Evolutionary conservation across 2,113 vertebrate genomes (phyloP).

Genomic region (Xyrauchen texanus): DNA sequence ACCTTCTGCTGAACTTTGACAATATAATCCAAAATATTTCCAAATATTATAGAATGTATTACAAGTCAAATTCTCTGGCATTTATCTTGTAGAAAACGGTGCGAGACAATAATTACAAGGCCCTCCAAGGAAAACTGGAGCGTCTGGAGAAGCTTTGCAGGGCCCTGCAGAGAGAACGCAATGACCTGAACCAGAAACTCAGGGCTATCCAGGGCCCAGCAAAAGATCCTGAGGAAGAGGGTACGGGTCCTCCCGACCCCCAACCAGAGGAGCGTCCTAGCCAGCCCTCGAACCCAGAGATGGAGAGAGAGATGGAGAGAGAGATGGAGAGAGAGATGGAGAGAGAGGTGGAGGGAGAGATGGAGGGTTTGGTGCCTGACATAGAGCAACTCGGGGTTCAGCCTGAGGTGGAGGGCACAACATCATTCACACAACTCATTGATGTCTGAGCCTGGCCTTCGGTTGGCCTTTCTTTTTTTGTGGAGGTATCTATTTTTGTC

Average conservation of each 20-base stretch:
- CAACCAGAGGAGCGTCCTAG: conserved; percentile 45
- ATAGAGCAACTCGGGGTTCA: conserved; percentile 57
- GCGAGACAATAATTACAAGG: conserved; percentile 92
- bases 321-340: conserved; percentile 40
- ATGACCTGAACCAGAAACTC: conserved; percentile 93
- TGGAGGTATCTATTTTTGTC: conserved; percentile 79
- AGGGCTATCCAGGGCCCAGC: conserved; percentile 83
- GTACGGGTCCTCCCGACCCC: conserved; percentile 47
- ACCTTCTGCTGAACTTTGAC: too few species aligned
- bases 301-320: conserved; percentile 43
- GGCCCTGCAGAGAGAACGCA: conserved; percentile 94
- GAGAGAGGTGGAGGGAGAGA: neutral
- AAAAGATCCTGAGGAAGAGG: conserved; percentile 58
- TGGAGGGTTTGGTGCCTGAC: neutral
- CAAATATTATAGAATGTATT: too few species aligned
- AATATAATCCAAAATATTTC: too few species aligned
- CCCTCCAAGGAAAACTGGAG: conserved; percentile 93
- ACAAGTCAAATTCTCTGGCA: too few species aligned
- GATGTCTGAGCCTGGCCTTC: conserved; percentile 76
- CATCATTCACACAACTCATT: conserved; percentile 7
- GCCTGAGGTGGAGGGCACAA: conserved; percentile 3
- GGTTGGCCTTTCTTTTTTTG: conserved; percentile 53
- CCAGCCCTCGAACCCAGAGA: neutral
- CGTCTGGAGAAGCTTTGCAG: conserved; percentile 94
- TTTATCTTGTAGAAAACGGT: conserved; percentile 85